Evolutionary conservation across 1,140 invertebrate genomes (phyloP).

Genomic region (Listronotus oregonensis): DNA sequence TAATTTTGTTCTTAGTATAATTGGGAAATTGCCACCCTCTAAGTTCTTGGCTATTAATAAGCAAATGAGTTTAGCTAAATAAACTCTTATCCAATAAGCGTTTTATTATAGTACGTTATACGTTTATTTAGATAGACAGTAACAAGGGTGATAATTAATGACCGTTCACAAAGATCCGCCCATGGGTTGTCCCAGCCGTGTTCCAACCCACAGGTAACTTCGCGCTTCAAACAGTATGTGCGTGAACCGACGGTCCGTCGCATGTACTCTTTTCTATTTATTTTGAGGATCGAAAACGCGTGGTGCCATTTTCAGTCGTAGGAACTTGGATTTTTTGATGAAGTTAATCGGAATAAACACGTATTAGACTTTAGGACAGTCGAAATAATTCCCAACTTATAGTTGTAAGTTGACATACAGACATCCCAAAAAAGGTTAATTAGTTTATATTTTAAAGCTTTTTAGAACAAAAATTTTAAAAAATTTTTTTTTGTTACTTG

Average conservation of each 20-base stretch:
- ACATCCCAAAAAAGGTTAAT: too few species aligned
- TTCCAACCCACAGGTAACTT: slow-evolving; percentile 36
- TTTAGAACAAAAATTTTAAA: too few species aligned
- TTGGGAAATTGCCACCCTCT: slow-evolving; percentile 3
- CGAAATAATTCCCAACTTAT: too few species aligned
- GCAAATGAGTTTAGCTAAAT: slow-evolving; percentile 29
- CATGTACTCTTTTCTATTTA: slow-evolving; percentile 23
- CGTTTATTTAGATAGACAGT: slow-evolving; percentile 40
- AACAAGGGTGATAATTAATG: slow-evolving; percentile 46
- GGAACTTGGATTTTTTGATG: too few species aligned
- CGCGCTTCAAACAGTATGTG: slow-evolving; percentile 36
- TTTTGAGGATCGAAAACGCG: slow-evolving; percentile 10
- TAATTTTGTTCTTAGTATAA: too few species aligned
- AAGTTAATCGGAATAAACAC: too few species aligned
- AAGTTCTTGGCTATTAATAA: slow-evolving; percentile 18
- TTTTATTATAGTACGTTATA: slow-evolving; percentile 35
- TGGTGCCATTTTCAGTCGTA: background rate
- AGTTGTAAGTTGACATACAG: too few species aligned
- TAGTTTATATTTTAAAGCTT: too few species aligned
- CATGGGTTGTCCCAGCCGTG: slow-evolving; percentile 34
- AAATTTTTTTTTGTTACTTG: too few species aligned
- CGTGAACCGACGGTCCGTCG: slow-evolving; percentile 28
- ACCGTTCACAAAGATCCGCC: slow-evolving; percentile 34
- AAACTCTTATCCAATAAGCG: slow-evolving; percentile 35
- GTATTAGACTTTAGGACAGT: too few species aligned